Percentiles rank a stretch among this genome's conserved stretches.
Evolutionary conservation across 2,888 invertebrate genomes (phyloP).

Genomic region (Pseudococcus viburni): DNA sequence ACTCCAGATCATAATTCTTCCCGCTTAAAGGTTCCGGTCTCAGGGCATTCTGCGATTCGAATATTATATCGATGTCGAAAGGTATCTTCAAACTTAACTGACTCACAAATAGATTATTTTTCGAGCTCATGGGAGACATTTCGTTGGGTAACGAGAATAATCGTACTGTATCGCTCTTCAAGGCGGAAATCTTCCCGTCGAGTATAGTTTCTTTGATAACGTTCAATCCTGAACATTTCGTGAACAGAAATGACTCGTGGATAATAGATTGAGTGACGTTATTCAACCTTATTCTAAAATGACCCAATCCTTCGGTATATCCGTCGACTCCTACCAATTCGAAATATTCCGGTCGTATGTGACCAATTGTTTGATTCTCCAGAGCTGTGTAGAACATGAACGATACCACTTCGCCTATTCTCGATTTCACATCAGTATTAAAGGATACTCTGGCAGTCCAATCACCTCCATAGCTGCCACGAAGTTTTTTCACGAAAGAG

Average conservation of each 20-base stretch:
- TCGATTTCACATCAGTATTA: conserved; percentile 72
- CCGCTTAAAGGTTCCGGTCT: conserved; percentile 75
- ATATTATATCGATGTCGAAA: conserved; percentile 86
- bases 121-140: conserved; percentile 44
- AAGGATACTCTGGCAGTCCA: conserved; percentile 91
- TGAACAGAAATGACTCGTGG: conserved; percentile 48
- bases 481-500: conserved; percentile 88
- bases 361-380: conserved; percentile 79
- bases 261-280: conserved; percentile 46
- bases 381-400: conserved; percentile 87
- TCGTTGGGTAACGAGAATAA: conserved; percentile 53
- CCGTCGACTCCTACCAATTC: conserved; percentile 69
- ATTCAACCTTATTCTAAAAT: conserved; percentile 65
- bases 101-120: conserved; percentile 70
- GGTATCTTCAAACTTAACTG: conserved; percentile 80
- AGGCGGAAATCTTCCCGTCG: background rate
- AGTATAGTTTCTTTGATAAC: conserved; percentile 58
- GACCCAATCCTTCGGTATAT: conserved; percentile 64
- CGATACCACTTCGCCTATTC: conserved; percentile 71
- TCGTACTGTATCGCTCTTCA: conserved; percentile 2
- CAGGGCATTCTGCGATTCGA: conserved; percentile 80
- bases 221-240: conserved; percentile 42
- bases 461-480: conserved; percentile 88
- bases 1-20: conserved; percentile 77
- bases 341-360: conserved; percentile 73